Conservation (phyloP, 2,888 invertebrate species). For the Lithophane socia region DNA sequence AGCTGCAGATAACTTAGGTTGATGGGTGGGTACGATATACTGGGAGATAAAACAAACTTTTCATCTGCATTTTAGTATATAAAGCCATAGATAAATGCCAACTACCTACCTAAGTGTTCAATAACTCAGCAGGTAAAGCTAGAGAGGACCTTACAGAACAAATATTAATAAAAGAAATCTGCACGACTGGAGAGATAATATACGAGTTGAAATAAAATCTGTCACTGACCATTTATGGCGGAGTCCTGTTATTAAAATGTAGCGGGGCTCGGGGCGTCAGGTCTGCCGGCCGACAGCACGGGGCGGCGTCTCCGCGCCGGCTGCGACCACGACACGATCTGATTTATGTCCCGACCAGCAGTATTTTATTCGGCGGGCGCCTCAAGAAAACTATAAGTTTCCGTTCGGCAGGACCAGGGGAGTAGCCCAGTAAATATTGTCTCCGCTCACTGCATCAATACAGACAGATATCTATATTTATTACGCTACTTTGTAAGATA, state of each 20-base stretch:
- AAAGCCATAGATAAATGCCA: neutral
- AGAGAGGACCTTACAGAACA: slow-evolving; percentile 48
- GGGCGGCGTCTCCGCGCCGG: slow-evolving; percentile 82
- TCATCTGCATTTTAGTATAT: neutral
- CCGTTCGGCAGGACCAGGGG: slow-evolving; percentile 89
- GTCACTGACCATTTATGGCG: slow-evolving; percentile 88
- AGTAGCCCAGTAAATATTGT: slow-evolving; percentile 90
- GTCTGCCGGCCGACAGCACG: slow-evolving; percentile 51
- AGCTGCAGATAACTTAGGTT: neutral
- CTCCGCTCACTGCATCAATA: slow-evolving; percentile 87
- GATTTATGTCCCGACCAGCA: slow-evolving; percentile 89
- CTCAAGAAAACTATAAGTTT: slow-evolving; percentile 91
- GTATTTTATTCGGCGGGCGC: slow-evolving; percentile 90
- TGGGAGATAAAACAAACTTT: neutral
- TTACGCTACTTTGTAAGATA: slow-evolving; percentile 86
- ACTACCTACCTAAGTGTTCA: neutral
- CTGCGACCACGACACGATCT: slow-evolving; percentile 86
- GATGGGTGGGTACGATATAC: neutral
- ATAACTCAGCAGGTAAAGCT: slow-evolving; percentile 31
- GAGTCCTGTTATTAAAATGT: slow-evolving; percentile 89
- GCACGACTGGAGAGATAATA: slow-evolving; percentile 82
- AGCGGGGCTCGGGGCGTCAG: slow-evolving; percentile 79
- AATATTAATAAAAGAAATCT: slow-evolving; percentile 82
- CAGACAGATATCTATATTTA: slow-evolving; percentile 89
- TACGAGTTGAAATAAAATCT: slow-evolving; percentile 88